Conservation (phyloP, 2,797 vertebrate genomes). For the Chloroceryle inda region DNA sequence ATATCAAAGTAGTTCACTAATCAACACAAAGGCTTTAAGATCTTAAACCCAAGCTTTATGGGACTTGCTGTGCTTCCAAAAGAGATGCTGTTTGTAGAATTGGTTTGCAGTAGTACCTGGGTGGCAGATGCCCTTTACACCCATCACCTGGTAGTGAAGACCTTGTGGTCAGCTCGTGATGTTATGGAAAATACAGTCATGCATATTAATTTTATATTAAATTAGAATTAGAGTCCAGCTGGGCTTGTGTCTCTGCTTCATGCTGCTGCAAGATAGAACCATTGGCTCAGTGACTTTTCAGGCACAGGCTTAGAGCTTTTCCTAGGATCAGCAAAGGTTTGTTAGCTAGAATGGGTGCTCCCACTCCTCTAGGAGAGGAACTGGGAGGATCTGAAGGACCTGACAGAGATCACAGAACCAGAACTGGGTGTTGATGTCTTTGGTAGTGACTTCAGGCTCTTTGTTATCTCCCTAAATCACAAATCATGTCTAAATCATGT, state of each 20-base stretch:
- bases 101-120: neutral
- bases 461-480: neutral
- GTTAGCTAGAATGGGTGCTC: neutral
- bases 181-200: neutral
- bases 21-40: neutral
- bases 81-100: neutral
- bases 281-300: neutral
- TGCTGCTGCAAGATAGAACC: fast-evolving
- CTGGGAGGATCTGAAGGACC: fast-evolving
- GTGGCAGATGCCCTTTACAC: neutral
- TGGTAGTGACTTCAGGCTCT: neutral
- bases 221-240: neutral
- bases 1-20: neutral
- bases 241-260: neutral
- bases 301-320: neutral
- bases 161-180: neutral
- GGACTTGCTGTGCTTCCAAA: neutral
- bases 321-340: neutral
- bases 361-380: neutral
- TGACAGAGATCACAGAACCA: neutral
- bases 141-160: neutral
- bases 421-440: neutral
- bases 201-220: neutral
- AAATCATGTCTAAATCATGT: fast-evolving
- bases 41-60: neutral